A percentile compares a stretch with the other conserved stretches of the same genome.
Conservation (phyloP, 2,113 vertebrate species). For the Gallinago paraguaiae region DNA sequence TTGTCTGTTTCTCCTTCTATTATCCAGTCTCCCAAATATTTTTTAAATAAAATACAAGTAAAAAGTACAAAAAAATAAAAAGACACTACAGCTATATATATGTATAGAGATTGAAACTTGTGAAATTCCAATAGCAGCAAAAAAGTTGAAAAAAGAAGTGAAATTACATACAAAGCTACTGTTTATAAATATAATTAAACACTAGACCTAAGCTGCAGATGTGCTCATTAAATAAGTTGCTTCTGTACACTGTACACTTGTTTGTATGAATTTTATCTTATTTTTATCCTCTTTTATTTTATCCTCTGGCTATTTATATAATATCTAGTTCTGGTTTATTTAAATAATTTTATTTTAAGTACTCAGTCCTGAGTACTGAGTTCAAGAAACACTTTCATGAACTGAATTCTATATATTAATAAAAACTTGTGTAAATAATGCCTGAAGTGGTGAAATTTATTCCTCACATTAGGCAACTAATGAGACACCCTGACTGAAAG, state of each 20-base stretch:
- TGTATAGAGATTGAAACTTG: neutral
- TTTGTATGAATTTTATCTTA: neutral
- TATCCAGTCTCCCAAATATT: neutral
- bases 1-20: neutral
- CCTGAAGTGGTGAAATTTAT: neutral
- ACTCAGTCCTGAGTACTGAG: too few relatives aligned
- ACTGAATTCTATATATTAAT: neutral
- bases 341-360: neutral
- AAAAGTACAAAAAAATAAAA: neutral
- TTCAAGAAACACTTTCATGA: neutral
- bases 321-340: neutral
- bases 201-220: neutral
- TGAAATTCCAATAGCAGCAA: neutral
- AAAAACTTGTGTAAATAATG: neutral
- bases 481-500: slow-evolving; percentile 25
- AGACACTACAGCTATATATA: neutral
- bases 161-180: neutral
- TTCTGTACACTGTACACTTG: neutral
- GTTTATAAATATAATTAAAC: neutral
- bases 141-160: neutral
- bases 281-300: neutral
- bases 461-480: slow-evolving; percentile 33
- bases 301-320: neutral
- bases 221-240: neutral
- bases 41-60: neutral